Base-by-base conservation (phyloP, 2,797 vertebrate species). In the Cheirogaleus major region DNA sequence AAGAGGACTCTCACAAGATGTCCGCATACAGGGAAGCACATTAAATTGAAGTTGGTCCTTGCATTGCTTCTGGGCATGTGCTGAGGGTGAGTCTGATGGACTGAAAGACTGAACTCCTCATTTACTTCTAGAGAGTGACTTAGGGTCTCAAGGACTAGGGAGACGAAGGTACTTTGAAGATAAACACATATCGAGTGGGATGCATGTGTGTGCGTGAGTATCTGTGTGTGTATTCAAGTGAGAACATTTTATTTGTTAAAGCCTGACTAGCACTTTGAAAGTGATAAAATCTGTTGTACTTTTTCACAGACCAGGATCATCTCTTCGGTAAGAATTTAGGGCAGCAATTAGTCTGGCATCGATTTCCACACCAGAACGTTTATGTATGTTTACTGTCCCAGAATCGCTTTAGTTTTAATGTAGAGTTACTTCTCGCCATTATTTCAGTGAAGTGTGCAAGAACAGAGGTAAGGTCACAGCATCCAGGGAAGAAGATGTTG, bases 181-280 rank as follows among this genome's bases (percentile, higher is more conserved):
- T 38, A 63, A 91, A 65, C n/a, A 38, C 3, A 4, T 5, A 15
- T 20, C 57, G 30, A 80, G 25, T 76, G 27, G 41, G 50, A 30
- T n/a, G n/a, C 78, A 22, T 55, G 18, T 32, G 2, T 6, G 3
- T 12, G 4, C 30, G 17, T 67, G 7, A 13, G 43, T 48, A 18
- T 75, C 4, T 35, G 5, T 7, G 2, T 7, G 4, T 43, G 23
- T 43, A 43, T 78, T 76, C 38, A 63, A 50, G 55, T 85, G 61
- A 87, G 61, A 92, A 59, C 20, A 22, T 78, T 93, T 69, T 50
- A 22, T 84, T 85, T 88, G n/a, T 41, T 43, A 89, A 95, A 52
- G 12, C 12, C 35, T 81, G 23, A 48, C 25, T 82, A 14, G 38
- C 73, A 32, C 61, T 96, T 80, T 89, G 52, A 84, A 91, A 93